Percentiles rank a stretch among this genome's conserved stretches.
phyloP scores from a whole-genome alignment of 2,797 vertebrate species.

The Halcyon leucocephala region DNA sequence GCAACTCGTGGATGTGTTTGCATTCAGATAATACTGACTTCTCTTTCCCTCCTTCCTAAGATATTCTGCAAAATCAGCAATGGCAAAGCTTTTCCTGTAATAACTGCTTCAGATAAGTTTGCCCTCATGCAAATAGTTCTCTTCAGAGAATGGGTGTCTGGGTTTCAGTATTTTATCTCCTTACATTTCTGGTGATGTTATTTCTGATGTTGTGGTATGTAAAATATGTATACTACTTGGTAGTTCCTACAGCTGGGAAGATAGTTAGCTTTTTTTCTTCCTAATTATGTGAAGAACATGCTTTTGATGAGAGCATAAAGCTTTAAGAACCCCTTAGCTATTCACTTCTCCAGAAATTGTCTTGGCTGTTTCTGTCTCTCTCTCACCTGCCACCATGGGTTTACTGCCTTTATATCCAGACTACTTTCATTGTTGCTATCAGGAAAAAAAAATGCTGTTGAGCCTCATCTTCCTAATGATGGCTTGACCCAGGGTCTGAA shows the following conservation, averaged over 20 bases:
- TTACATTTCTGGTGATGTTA: neutral
- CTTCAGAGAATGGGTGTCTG: neutral
- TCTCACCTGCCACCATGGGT: neutral
- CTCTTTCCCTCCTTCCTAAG: neutral
- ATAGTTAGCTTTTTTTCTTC: neutral
- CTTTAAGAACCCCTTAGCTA: neutral
- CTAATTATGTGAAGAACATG: neutral
- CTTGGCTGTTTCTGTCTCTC: neutral
- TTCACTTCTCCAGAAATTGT: neutral
- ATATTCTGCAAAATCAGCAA: neutral
- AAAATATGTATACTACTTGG: neutral
- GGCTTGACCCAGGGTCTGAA: neutral
- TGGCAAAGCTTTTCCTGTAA: neutral
- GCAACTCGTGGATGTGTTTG: neutral
- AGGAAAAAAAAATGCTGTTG: neutral
- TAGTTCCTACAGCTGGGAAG: neutral
- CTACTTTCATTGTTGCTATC: neutral
- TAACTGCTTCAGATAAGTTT: neutral
- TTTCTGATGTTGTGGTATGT: neutral
- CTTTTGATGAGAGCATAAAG: neutral
- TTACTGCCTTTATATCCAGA: slow-evolving; percentile 2
- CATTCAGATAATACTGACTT: neutral
- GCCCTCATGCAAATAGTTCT: neutral
- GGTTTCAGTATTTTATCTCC: neutral
- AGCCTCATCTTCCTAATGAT: neutral